Evolutionary conservation across 2,888 invertebrate species (phyloP).

Genomic region (Acanthosoma haemorrhoidale): DNA sequence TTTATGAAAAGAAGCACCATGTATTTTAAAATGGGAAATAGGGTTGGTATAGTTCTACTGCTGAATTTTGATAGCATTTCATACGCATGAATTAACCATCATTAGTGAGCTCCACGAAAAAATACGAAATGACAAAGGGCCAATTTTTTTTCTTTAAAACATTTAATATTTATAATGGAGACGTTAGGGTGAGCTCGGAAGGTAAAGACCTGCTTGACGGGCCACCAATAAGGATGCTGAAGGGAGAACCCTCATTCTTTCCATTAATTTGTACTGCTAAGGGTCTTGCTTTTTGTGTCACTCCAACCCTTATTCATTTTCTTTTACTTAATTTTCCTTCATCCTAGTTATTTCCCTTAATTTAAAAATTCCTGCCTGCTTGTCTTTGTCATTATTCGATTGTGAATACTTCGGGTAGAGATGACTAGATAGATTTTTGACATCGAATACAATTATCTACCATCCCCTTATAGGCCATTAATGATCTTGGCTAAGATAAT

Average conservation of each 20-base stretch:
- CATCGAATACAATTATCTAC: not conserved
- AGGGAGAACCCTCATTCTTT: not conserved
- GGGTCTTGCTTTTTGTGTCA: not conserved
- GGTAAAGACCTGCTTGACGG: not conserved
- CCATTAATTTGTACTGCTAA: not conserved
- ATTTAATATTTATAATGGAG: constrained; percentile 1
- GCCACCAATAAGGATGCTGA: too few relatives aligned
- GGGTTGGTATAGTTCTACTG: too few relatives aligned
- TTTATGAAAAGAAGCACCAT: too few relatives aligned
- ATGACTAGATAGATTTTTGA: not conserved
- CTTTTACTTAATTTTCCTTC: not conserved
- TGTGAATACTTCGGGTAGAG: not conserved
- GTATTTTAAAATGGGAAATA: too few relatives aligned
- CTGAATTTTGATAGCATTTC: too few relatives aligned
- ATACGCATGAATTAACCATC: too few relatives aligned
- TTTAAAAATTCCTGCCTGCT: too few relatives aligned
- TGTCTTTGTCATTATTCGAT: not conserved
- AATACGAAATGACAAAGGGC: not conserved
- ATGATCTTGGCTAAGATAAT: too few relatives aligned
- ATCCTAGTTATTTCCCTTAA: not conserved
- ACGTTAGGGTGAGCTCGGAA: not conserved
- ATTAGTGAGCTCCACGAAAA: too few relatives aligned
- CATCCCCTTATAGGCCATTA: too few relatives aligned
- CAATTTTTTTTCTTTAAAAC: not conserved
- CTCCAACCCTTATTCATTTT: not conserved